Conservation (phyloP, 2,888 invertebrate species). For the Lasioglossum vierecki region DNA sequence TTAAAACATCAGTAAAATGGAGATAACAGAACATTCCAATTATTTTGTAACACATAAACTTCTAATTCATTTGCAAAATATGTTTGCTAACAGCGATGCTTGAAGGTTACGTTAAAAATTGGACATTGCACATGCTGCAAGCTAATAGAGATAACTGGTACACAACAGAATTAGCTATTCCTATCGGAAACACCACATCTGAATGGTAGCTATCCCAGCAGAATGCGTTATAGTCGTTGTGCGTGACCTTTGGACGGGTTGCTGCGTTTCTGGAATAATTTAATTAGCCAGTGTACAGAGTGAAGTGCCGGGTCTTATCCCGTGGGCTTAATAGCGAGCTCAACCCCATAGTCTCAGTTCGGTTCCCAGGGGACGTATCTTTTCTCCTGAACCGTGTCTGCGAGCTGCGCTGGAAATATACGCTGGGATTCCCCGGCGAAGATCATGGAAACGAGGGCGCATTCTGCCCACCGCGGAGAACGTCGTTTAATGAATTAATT, state of each 20-base stretch:
- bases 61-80: too few species aligned
- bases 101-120: too few species aligned
- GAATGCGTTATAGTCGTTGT: not conserved
- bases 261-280: slow-evolving; percentile 79
- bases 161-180: not conserved
- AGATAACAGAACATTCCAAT: too few species aligned
- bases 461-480: slow-evolving; percentile 24
- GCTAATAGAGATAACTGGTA: not conserved
- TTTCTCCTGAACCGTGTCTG: slow-evolving; percentile 38
- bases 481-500: slow-evolving; percentile 67
- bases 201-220: not conserved
- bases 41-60: too few species aligned
- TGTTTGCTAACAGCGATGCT: too few species aligned
- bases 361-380: slow-evolving; percentile 70
- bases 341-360: slow-evolving; percentile 73
- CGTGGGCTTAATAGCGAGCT: slow-evolving; percentile 80
- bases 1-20: too few species aligned
- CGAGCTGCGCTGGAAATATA: slow-evolving; percentile 32
- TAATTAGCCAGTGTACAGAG: slow-evolving; percentile 79
- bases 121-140: not conserved
- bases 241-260: slow-evolving; percentile 1
- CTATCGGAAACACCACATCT: not conserved
- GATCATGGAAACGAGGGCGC: slow-evolving; percentile 37
- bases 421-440: slow-evolving; percentile 15
- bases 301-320: slow-evolving; percentile 80